Evolutionary conservation across 2,113 vertebrate genomes (phyloP), one percentile per base, ranked within the genome.

Genomic region (Otis tarda): DNA sequence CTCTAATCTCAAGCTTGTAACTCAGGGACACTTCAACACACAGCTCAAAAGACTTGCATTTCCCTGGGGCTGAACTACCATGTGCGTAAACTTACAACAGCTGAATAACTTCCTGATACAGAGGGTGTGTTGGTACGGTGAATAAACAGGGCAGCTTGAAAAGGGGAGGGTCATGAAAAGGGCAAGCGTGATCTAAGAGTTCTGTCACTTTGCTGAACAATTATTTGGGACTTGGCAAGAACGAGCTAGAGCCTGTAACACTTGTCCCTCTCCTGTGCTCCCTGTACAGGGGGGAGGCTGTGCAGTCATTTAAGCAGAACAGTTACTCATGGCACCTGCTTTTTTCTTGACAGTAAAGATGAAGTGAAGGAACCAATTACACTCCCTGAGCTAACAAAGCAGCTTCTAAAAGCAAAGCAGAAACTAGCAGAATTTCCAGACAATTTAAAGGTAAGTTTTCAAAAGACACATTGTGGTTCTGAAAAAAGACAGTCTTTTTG

Each of bases 331-430:
- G 16, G 93, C 14, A 75, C 63, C 4, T 35, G 39, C 50, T 95
- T 63, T 91, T 95, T 59, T 89, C 50, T 94, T 94, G 92, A 68
- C 93, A 98, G 85, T 87, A 94, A 97, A 91, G 96, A 97, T 89
- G 97, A 97, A 92, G 43, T 59, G 68, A 96, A 90, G 50, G 96
- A 98, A 37, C 86, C 87, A 0, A 68, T 98, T 27, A 98, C 98
- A 14, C 97, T 99, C 67, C 95, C 98, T 37, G 98, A 98, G 64
- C 94, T 99, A 97, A 99, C 98, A 4, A 91, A 97, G 69, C 98
- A 97, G 93, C 98, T 99, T 89, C 95, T 98, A 4, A 96, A 98
- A 79, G 97, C 97, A 6, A 99, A 99, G 95, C 97, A 98, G 79
- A 97, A 95, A 87, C 97, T 99, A 79, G 97, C 97, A 6, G 97